Evolutionary conservation across 1,140 invertebrate species (phyloP).

Genomic region (Drosophila azteca): DNA sequence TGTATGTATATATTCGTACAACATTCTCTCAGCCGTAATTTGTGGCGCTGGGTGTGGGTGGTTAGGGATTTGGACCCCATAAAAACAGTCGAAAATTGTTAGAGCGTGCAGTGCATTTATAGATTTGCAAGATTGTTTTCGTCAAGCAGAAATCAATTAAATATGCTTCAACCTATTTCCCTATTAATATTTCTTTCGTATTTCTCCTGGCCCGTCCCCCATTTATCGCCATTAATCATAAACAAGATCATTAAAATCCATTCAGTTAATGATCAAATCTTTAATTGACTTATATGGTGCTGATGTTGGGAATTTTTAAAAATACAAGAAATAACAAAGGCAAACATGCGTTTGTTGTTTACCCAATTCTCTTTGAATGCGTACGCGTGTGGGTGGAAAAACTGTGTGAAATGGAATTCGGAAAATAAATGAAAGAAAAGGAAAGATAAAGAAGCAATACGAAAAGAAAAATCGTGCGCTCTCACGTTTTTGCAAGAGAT

Average conservation of each 20-base stretch:
- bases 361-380: constrained; percentile 35
- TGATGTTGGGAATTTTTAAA: constrained; percentile 26
- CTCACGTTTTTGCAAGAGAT: constrained; percentile 78
- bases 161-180: constrained; percentile 24
- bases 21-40: constrained; percentile 50
- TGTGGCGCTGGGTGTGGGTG: constrained; percentile 38
- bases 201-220: constrained; percentile 10
- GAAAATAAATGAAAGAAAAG: constrained; percentile 16
- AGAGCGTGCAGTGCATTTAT: constrained; percentile 65
- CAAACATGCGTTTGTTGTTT: constrained; percentile 66
- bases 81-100: constrained; percentile 64
- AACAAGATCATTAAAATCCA: constrained; percentile 35
- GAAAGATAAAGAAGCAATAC: no score
- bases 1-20: neutral
- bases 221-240: constrained; percentile 27
- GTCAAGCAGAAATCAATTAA: constrained; percentile 37
- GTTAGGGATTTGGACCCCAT: constrained; percentile 39
- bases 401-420: constrained; percentile 39
- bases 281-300: constrained; percentile 51
- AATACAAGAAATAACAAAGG: constrained; percentile 50
- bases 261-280: constrained; percentile 38
- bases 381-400: constrained; percentile 28
- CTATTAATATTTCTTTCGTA: constrained; percentile 27
- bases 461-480: constrained; percentile 53
- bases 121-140: constrained; percentile 34